A percentile compares a stretch with the other conserved stretches of the same genome.
Conservation (phyloP, 2,113 vertebrate genomes). For the Galeopterus variegatus region DNA sequence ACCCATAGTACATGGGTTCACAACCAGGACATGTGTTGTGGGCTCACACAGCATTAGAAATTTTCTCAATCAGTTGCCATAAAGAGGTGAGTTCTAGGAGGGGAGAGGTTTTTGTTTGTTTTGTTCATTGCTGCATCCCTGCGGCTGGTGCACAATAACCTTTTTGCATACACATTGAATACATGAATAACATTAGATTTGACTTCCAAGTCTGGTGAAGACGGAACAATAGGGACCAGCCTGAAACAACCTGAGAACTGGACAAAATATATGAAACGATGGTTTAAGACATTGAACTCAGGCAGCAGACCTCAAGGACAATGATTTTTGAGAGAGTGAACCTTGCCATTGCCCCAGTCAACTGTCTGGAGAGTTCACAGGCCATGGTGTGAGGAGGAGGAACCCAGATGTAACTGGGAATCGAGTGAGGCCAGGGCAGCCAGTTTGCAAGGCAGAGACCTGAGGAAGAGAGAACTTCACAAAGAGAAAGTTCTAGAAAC, state of each 20-base stretch:
- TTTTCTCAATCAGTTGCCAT: neutral
- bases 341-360: too few relatives aligned
- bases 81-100: neutral
- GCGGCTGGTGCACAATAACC: neutral
- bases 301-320: neutral
- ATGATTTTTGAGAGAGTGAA: neutral
- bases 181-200: neutral
- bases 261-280: neutral
- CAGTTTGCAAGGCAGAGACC: neutral
- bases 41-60: neutral
- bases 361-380: too few relatives aligned
- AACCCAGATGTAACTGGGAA: neutral
- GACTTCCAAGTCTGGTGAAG: neutral
- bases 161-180: neutral
- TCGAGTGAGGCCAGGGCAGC: too few relatives aligned
- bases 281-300: neutral
- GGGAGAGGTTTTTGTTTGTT: neutral
- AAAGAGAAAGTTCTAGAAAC: conserved; percentile 12
- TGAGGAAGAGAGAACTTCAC: neutral
- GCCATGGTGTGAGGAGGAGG: neutral
- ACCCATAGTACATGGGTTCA: neutral
- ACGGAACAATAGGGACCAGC: neutral
- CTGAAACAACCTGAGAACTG: neutral
- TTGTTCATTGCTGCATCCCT: neutral
- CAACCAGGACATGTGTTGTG: rapidly evolving